These are phyloP conservation scores for Teleiodes luculella DNA, from an alignment of 2,888 invertebrate species.

Conservation along the genomic window DNA sequence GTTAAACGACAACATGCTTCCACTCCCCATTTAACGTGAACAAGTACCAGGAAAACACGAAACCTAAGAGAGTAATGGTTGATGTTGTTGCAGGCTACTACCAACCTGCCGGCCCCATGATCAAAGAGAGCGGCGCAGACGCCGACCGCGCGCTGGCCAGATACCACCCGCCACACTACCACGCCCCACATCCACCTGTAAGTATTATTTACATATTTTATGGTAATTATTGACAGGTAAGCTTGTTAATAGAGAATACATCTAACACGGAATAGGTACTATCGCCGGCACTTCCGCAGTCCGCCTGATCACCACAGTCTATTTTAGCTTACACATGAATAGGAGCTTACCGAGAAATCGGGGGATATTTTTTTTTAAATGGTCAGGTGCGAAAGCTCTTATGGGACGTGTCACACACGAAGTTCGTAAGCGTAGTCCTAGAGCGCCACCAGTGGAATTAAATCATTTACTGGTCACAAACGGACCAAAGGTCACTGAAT, in stretches of 20 bases:
- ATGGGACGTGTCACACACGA: no score
- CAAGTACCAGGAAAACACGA: background rate
- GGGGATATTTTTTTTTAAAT: no score
- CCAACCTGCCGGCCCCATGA: constrained; percentile 94
- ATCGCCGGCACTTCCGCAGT: no score
- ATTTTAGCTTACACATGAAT: no score
- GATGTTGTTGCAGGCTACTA: constrained; percentile 84
- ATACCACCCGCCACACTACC: constrained; percentile 67
- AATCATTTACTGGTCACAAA: no score
- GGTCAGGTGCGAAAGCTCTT: no score
- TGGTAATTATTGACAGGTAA: background rate
- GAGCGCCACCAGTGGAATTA: no score
- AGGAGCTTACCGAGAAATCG: no score
- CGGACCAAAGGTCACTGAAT: no score
- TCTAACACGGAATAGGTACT: no score
- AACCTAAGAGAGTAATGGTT: constrained; percentile 1
- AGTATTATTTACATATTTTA: constrained; percentile 28
- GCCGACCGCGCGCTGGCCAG: constrained; percentile 72
- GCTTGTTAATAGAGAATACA: background rate
- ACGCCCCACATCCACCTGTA: constrained; percentile 73
- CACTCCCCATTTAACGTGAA: background rate
- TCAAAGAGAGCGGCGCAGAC: constrained; percentile 79
- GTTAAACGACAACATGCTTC: background rate
- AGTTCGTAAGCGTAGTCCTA: no score
- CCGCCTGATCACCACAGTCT: no score